These are phyloP conservation scores for Calephelis perditalis DNA, from an alignment of 2,888 invertebrate genomes.

Conservation along the genomic window DNA sequence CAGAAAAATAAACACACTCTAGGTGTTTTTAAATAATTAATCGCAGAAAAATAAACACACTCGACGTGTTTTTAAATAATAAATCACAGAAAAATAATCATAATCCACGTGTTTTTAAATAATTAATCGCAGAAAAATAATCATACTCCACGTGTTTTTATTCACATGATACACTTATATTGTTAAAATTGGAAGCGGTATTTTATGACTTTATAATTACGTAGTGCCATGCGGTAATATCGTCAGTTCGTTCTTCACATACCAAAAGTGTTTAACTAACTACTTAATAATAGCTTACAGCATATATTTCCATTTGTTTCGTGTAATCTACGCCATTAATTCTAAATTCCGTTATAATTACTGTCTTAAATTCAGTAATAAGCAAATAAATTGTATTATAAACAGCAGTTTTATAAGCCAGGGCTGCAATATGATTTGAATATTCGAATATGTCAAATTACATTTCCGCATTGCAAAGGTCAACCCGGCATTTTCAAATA, in stretches of 20 bases:
- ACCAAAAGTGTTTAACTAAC: slow-evolving; percentile 30
- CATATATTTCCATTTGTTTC: slow-evolving; percentile 40
- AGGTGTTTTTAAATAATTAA: too few relatives aligned
- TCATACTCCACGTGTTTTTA: background rate
- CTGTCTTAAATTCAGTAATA: slow-evolving; percentile 7
- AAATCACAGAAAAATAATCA: too few relatives aligned
- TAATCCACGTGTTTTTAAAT: too few relatives aligned
- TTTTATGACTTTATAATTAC: slow-evolving; percentile 17
- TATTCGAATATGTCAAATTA: slow-evolving; percentile 10
- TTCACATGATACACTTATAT: slow-evolving; percentile 20
- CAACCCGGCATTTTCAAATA: too few relatives aligned
- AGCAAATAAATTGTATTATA: slow-evolving; percentile 8
- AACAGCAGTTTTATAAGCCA: background rate
- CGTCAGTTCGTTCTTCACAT: slow-evolving; percentile 45
- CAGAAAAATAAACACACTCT: too few relatives aligned
- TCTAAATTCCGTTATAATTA: slow-evolving; percentile 5
- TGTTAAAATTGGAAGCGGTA: slow-evolving; percentile 17
- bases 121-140: background rate
- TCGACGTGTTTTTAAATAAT: too few relatives aligned
- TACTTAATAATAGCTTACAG: slow-evolving; percentile 34
- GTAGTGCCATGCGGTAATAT: slow-evolving; percentile 29
- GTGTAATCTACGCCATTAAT: background rate
- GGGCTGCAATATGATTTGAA: background rate
- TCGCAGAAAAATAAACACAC: too few relatives aligned
- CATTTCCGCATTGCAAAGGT: background rate